These are phyloP conservation scores for Desoria tigrina DNA, from an alignment of 2,888 invertebrate genomes.

Conservation along the genomic window DNA sequence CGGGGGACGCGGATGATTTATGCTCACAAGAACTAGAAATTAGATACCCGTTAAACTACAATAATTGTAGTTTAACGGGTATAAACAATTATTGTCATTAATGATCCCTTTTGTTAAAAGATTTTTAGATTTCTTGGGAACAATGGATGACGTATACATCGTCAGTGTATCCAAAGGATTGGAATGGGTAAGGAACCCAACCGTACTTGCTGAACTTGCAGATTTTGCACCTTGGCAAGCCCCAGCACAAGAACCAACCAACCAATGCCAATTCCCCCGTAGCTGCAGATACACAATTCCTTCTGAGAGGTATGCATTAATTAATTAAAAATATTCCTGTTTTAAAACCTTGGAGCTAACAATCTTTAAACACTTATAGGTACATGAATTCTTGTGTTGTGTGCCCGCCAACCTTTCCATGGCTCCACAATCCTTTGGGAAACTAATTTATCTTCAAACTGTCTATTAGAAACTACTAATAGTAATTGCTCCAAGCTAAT, in stretches of 20 bases:
- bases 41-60: too few species aligned
- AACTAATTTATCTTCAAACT: background rate
- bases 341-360: background rate
- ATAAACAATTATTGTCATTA: background rate
- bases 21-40: too few species aligned
- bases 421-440: slow-evolving; percentile 64
- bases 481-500: background rate
- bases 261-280: slow-evolving; percentile 14
- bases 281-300: slow-evolving; percentile 30
- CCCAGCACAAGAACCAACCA: background rate
- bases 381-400: slow-evolving; percentile 61
- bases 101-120: slow-evolving; percentile 18
- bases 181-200: slow-evolving; percentile 64
- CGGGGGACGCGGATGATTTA: too few species aligned
- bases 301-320: slow-evolving; percentile 19
- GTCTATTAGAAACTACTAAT: background rate
- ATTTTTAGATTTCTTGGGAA: slow-evolving; percentile 63
- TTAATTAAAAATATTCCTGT: background rate
- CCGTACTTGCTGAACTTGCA: slow-evolving; percentile 58
- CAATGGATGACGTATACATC: slow-evolving; percentile 64
- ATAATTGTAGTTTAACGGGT: slow-evolving; percentile 2
- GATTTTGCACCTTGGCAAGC: slow-evolving; percentile 54
- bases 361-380: slow-evolving; percentile 52
- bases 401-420: slow-evolving; percentile 63
- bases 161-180: slow-evolving; percentile 62